Evolutionary conservation across 30 jellyfish, hydroid and myxozoan species (phyloP), one percentile per base, ranked within the genome.

Genomic region (Aurelia coerulea): DNA sequence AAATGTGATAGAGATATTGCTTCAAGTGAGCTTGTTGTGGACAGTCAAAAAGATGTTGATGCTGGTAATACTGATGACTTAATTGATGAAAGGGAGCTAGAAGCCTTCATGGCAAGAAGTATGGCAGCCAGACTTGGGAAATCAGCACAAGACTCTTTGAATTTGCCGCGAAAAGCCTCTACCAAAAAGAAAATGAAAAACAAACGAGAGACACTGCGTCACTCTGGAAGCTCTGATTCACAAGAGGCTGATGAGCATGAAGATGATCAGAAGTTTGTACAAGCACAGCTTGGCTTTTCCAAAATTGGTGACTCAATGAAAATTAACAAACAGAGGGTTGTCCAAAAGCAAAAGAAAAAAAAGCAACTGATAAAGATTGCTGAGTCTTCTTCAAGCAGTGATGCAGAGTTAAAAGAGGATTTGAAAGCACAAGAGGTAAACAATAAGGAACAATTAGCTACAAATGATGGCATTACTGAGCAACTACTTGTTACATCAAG

Each of bases 81-180:
- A 13, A 60, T 66, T 58, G 98, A 76, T 42, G 49, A 60, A 3
- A 79, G 76, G 14, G 84, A 67, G 23, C 35, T 64, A 63, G 85
- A 41, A 53, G 34, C 71, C 51, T 74, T 63, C 41, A 65, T 85
- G 79, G 88, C 94, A 2, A 63, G 56, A 37, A 82, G 84, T 6
- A 72, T 62, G 18, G 52, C 76, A 68, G 93, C 76, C 33, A 60
- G 80, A 65, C 87, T 76, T 12, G 94, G 87, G 14, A 68, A 68
- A 35, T 74, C 88, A 60, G 94, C 94, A 3, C 88, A 85, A 49
- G 94, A 85, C 63, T 85, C 94, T 1, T 52, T 85, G 46, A 64
- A 74, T 73, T 67, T 85, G 46, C 94, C 94, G 7, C 77, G 94
- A 10, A 74, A 77, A 54, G 88, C 88, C 5, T 74, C 88, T 51